Evolutionary conservation across 2,888 invertebrate species (phyloP), one percentile per base, ranked within the genome.

Genomic region (Sipha maydis): DNA sequence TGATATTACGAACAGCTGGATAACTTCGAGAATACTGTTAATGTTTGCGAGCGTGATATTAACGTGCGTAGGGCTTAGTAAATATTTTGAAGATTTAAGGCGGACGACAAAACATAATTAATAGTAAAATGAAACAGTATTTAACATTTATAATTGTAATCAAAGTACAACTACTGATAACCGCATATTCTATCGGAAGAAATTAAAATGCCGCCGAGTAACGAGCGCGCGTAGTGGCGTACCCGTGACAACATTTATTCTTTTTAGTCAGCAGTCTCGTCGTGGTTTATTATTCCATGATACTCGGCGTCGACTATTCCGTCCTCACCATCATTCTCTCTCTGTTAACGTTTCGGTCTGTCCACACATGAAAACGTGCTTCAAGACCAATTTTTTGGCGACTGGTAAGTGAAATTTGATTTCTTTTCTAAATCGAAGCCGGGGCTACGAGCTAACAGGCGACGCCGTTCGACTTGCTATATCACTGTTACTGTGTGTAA

Each of bases 291-390:
- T 86, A 11, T 25, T 80, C 86, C 86, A 88, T 75, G 86, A 80
- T 14, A 61, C 75, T 73, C 80, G 80, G 86, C 80, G 86, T 88
- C 61, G 80, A 80, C 80, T 56, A 41, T 80, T 73, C 80, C 86
- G 86, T 88, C 61, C 75, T n/a, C 73, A 80, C 79, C 86, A 88
- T 80, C 86, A 88, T 38, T 80, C 86, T 88, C 86, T 80, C 75
- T 56, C 86, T 88, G 86, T 86, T 88, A 88, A 88, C 80, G 80
- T 80, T 75, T 56, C 80, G 80, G 80, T 82, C 80, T 75, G 80
- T 82, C 80, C 25, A 82, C 80, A 88, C 80, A 88, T 88, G 86
- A 88, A 80, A 88, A 88, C 86, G 86, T 88, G 86, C 61, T 88
- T 88, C 41, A 61, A 80, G 73, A 79, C 31, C 38, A 8, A 21